Percentiles rank a stretch among this genome's conserved stretches.
Conservation (phyloP, 2,113 vertebrate genomes). For the Tauraco erythrolophus region DNA sequence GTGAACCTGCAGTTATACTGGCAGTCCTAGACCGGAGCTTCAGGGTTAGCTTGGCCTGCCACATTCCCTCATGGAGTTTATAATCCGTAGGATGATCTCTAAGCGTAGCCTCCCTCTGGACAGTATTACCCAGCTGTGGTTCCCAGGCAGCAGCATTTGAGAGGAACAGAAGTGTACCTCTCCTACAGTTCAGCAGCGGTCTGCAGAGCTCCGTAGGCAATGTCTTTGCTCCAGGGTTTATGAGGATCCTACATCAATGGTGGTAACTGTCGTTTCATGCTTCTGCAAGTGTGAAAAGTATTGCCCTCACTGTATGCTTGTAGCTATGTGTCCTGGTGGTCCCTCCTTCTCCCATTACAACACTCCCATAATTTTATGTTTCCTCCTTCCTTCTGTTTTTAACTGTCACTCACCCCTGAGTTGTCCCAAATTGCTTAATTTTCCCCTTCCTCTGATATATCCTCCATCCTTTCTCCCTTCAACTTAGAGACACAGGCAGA, state of each 20-base stretch:
- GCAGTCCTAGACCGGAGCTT: not conserved
- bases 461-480: not conserved
- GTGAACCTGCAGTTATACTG: constrained; percentile 4
- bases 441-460: not conserved
- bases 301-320: not conserved
- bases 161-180: not conserved
- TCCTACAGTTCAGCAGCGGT: not conserved
- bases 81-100: not conserved
- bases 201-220: not conserved
- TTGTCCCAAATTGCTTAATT: not conserved
- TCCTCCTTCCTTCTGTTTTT: not conserved
- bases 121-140: not conserved
- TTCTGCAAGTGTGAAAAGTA: not conserved
- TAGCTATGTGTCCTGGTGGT: not conserved
- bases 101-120: not conserved
- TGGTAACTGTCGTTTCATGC: not conserved
- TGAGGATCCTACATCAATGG: not conserved
- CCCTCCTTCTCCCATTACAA: not conserved
- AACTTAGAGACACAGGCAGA: not conserved
- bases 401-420: not conserved
- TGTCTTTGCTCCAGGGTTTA: not conserved
- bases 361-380: not conserved
- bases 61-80: not conserved
- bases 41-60: constrained; percentile 13
- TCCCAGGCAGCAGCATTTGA: not conserved